phyloP scores from a whole-genome alignment of 2,797 vertebrate genomes.

The Selene dorsalis region DNA sequence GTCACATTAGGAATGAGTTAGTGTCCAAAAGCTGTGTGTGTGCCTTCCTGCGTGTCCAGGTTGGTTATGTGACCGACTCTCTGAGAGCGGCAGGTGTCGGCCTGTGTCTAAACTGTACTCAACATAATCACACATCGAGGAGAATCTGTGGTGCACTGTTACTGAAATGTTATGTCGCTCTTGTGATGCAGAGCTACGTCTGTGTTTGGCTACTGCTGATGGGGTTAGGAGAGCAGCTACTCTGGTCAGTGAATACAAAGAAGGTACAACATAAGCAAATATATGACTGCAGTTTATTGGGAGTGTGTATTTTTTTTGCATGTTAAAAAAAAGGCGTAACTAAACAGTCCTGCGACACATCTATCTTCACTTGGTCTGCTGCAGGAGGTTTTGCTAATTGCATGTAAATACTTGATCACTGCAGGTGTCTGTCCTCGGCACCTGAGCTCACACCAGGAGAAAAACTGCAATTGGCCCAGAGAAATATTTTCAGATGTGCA shows the following conservation, averaged over 20 bases:
- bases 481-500: conserved; percentile 45
- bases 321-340: conserved; percentile 3
- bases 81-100: conserved; percentile 53
- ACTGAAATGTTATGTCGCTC: conserved; percentile 58
- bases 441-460: conserved; percentile 10
- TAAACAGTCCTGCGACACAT: conserved; percentile 32
- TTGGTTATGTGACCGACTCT: conserved; percentile 18
- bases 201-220: conserved; percentile 34
- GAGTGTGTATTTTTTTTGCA: conserved; percentile 67
- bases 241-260: conserved; percentile 63
- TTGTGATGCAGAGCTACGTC: conserved; percentile 64
- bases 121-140: conserved; percentile 63
- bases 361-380: conserved; percentile 22
- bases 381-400: conserved; percentile 39
- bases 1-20: conserved; percentile 68
- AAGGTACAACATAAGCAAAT: conserved; percentile 64
- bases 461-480: conserved; percentile 19
- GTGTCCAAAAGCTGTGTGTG: conserved; percentile 21
- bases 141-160: conserved; percentile 35
- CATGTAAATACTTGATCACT: conserved; percentile 56
- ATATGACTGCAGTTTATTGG: conserved; percentile 58
- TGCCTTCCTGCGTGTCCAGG: conserved; percentile 27
- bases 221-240: conserved; percentile 66
- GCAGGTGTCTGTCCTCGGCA: conserved; percentile 31
- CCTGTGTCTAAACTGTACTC: conserved; percentile 45